Base-by-base conservation (phyloP, 2,888 invertebrate genomes). In the Mythimna ferrago region DNA sequence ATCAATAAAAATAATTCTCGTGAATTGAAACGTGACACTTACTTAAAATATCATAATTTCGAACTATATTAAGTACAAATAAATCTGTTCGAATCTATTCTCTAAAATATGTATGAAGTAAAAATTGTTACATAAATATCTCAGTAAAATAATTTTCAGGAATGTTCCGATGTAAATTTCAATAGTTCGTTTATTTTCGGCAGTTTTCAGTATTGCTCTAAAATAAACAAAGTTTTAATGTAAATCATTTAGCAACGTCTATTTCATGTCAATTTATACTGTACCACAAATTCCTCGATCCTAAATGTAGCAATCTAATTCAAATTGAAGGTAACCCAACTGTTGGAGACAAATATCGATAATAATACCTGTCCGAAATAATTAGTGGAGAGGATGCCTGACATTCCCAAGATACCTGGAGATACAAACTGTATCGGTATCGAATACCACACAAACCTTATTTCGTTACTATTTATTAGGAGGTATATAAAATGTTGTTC, bases 341-440 rank as follows among this genome's bases (percentile, higher is more conserved):
- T 66, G 66, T 61, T 74, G 69, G 60, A 74, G 53, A 57, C 57
- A 54, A 57, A 54, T 73, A 74, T 82, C 64, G 64, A 71, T 60
- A 78, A 19, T 74, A 69, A 66, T 82, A 64, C 63, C 66, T 68
- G 70, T 56, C 70, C 53, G 48, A 73, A 69, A 68, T 74, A 71
- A 83, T 78, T 71, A 71, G n/a, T 71, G n/a, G 61, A 54, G 64
- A 61, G 57, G 66, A 54, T 60, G 62, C 41, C 56, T 51, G 56
- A 62, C 68, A 84, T 78, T 75, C 84, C 66, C 53, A n/a, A 48
- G 54, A 71, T 81, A 60, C 61, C 70, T 14, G n/a, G 14, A 32
- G 48, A 56, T 41, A 71, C 26, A 56, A 67, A 71, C 71, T 63
- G 38, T 32, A 62, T 64, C 44, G 71, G 58, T 63, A 69, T 71